Percentiles rank a stretch among this genome's conserved stretches.
These are phyloP conservation scores for Sus scrofa DNA, from an alignment of 2,113 vertebrate species.

Conservation along the genomic window DNA sequence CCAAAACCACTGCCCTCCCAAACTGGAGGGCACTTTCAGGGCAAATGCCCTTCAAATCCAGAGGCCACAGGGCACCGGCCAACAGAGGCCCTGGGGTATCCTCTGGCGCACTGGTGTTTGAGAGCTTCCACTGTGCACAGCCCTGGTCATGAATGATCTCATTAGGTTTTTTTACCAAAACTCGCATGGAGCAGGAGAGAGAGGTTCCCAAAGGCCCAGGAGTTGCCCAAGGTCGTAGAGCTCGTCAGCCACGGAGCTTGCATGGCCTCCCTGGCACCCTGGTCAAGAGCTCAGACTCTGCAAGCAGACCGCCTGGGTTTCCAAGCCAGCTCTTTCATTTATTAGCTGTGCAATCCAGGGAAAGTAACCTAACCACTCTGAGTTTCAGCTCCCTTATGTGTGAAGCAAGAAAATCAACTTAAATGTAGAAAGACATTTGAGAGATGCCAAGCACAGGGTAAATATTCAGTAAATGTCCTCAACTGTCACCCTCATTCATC, in stretches of 20 bases:
- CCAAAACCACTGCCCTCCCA: background rate
- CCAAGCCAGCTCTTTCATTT: background rate
- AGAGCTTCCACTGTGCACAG: background rate
- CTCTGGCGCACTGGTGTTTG: background rate
- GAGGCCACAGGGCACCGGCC: background rate
- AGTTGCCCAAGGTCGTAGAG: background rate
- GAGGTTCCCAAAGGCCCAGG: background rate
- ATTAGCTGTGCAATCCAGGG: background rate
- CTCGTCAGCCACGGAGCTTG: background rate
- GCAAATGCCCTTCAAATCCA: background rate
- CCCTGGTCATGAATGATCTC: background rate
- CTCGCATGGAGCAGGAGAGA: background rate
- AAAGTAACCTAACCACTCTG: background rate
- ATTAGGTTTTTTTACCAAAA: background rate
- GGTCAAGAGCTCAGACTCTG: background rate
- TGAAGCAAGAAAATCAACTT: background rate
- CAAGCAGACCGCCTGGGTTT: background rate
- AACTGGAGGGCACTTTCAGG: background rate
- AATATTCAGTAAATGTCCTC: background rate
- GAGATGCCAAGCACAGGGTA: background rate
- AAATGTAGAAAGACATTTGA: background rate
- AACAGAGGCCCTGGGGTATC: background rate
- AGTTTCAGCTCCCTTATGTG: background rate
- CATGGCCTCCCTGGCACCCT: fast-evolving
- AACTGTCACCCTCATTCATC: background rate